These are phyloP conservation scores for Nansenia antarctica DNA, from an alignment of 2,113 vertebrate genomes.

Conservation along the genomic window DNA sequence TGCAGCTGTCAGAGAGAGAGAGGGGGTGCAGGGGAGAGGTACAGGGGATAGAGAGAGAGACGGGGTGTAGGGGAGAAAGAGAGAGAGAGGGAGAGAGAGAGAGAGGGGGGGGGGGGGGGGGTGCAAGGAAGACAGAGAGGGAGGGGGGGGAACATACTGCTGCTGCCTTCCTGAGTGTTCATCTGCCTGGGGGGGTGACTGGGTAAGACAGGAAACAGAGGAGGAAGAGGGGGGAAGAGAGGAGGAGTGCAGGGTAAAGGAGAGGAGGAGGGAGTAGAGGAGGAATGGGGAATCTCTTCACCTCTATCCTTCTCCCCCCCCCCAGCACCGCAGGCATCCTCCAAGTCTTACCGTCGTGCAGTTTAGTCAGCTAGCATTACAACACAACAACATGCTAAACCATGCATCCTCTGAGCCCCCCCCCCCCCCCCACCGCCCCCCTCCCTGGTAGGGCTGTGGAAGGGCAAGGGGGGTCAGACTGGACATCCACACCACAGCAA, in stretches of 20 bases:
- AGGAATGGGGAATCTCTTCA: not conserved
- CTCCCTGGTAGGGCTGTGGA: not conserved
- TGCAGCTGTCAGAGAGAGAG: conserved; percentile 35
- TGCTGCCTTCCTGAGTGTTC: not conserved
- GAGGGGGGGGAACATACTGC: not conserved
- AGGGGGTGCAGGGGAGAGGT: no score
- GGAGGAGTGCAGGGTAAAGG: not conserved
- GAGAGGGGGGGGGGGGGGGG: no score
- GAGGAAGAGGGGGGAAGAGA: not conserved
- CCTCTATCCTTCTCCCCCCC: not conserved
- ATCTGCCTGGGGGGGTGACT: not conserved
- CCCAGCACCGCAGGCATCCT: conserved; percentile 4
- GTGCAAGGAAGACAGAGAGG: not conserved
- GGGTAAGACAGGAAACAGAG: not conserved
- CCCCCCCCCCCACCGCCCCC: not conserved
- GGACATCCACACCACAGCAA: conserved; percentile 10
- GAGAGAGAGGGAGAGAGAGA: no score
- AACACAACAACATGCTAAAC: conserved; percentile 13
- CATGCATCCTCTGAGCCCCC: conserved; percentile 5
- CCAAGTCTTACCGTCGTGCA: not conserved
- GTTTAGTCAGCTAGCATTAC: conserved; percentile 14
- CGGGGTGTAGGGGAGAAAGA: not conserved
- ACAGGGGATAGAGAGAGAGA: not conserved
- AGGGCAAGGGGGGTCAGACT: conserved; percentile 26
- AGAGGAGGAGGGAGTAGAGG: not conserved